A percentile compares a stretch with the other conserved stretches of the same genome.
Conservation (phyloP, 1,140 invertebrate species). For the Pomacea maculata region DNA sequence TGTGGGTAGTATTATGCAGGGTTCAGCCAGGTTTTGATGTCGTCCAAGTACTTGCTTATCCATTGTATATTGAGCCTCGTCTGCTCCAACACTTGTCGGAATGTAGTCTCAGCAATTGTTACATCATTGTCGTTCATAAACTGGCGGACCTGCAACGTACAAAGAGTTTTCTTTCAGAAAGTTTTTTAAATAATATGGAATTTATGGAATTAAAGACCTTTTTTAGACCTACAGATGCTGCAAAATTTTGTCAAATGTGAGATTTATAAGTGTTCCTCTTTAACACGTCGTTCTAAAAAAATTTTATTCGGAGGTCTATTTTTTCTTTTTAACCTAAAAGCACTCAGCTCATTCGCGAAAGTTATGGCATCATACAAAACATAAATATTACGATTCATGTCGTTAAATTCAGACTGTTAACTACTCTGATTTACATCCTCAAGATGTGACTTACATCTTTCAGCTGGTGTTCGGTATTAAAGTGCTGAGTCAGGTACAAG, state of each 20-base stretch:
- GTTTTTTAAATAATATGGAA: neutral
- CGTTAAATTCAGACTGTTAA: neutral
- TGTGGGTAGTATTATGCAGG: neutral
- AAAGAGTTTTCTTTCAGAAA: slow-evolving; percentile 27
- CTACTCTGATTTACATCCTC: neutral
- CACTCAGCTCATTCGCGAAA: no score
- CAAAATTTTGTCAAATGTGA: neutral
- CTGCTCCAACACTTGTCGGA: slow-evolving; percentile 81
- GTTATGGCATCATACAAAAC: no score
- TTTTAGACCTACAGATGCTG: neutral
- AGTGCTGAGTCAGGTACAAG: neutral
- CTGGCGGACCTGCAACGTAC: slow-evolving; percentile 45
- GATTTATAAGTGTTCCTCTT: no score
- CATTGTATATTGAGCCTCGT: slow-evolving; percentile 82
- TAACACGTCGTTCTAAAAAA: no score
- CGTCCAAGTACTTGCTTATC: slow-evolving; percentile 79
- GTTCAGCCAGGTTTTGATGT: slow-evolving; percentile 79
- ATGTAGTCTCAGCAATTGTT: slow-evolving; percentile 73
- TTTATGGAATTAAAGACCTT: neutral
- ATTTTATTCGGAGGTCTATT: no score
- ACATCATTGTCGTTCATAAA: slow-evolving; percentile 63
- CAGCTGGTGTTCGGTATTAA: neutral
- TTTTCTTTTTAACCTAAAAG: no score
- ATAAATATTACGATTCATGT: neutral
- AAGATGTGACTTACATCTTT: neutral